A percentile compares a stretch with the other conserved stretches of the same genome.
Conservation (phyloP, 1,140 invertebrate species). For the Atta colombica region DNA sequence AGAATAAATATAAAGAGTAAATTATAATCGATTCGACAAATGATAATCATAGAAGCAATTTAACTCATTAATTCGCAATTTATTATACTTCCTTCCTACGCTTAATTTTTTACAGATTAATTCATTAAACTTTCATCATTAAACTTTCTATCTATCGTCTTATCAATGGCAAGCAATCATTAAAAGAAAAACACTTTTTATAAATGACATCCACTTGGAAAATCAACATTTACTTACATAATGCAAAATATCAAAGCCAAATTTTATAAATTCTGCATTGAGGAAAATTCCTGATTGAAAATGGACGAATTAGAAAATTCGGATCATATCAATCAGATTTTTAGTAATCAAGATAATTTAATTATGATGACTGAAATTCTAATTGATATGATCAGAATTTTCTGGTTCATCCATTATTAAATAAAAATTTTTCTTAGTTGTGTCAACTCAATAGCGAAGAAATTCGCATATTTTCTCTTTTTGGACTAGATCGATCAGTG, state of each 20-base stretch:
- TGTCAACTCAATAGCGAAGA: background rate
- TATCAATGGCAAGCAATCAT: background rate
- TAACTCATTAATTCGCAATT: conserved; percentile 25
- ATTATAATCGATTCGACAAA: background rate
- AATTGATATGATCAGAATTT: too few species aligned
- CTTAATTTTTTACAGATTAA: conserved; percentile 29
- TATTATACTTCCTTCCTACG: background rate
- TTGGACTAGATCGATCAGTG: background rate
- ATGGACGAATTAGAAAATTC: too few species aligned
- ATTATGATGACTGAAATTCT: too few species aligned
- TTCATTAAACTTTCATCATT: conserved; percentile 10
- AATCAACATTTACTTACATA: conserved; percentile 6
- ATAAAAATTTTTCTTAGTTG: too few species aligned
- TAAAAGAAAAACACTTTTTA: background rate
- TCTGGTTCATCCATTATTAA: too few species aligned
- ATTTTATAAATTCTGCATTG: background rate
- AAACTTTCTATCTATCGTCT: background rate
- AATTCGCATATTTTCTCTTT: background rate
- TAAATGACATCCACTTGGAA: background rate
- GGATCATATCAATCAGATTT: too few species aligned
- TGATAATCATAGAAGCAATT: conserved; percentile 1
- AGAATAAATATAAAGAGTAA: background rate
- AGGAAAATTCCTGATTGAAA: too few species aligned
- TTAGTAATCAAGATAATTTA: too few species aligned
- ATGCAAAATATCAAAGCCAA: conserved; percentile 1